A percentile compares a stretch with the other conserved stretches of the same genome.
phyloP scores from a whole-genome alignment of 1,140 invertebrate genomes.

The Drosophila setifemur region DNA sequence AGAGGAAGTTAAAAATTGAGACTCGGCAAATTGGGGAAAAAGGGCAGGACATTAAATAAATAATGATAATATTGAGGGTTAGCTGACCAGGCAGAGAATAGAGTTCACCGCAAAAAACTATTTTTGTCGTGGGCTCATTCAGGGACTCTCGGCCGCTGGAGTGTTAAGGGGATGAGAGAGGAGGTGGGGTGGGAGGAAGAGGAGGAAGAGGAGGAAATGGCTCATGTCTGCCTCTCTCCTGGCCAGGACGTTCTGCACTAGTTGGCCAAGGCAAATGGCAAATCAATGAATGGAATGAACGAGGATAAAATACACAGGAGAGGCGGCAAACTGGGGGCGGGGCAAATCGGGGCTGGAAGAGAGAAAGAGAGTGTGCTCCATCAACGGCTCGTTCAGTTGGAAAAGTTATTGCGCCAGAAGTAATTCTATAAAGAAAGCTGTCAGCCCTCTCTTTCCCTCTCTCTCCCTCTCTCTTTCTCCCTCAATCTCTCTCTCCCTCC shows the following conservation, averaged over 20 bases:
- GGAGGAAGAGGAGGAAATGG: not conserved
- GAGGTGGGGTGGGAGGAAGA: not conserved
- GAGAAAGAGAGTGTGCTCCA: conserved; percentile 55
- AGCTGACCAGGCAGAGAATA: not conserved
- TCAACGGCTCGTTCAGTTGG: conserved; percentile 71
- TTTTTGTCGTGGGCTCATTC: conserved; percentile 30
- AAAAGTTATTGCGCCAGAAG: conserved; percentile 79
- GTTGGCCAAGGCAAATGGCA: conserved; percentile 59
- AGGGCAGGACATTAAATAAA: conserved; percentile 17
- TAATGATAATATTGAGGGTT: conserved; percentile 3
- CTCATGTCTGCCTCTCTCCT: conserved; percentile 21
- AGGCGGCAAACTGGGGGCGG: not conserved
- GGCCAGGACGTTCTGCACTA: conserved; percentile 32
- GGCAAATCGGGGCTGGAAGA: conserved; percentile 9
- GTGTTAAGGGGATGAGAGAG: conserved; percentile 11
- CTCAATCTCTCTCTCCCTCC: not conserved
- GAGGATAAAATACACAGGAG: conserved; percentile 6
- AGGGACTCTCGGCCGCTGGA: conserved; percentile 12
- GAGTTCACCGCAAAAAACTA: conserved; percentile 40
- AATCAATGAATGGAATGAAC: conserved; percentile 68
- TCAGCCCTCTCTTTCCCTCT: conserved; percentile 13
- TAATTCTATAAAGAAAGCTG: conserved; percentile 79
- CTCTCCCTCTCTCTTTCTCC: not conserved
- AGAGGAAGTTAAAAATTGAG: conserved; percentile 20
- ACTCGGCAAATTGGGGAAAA: conserved; percentile 25